Evolutionary conservation across 1,140 invertebrate species (phyloP).

Genomic region (Lepidostoma basale): DNA sequence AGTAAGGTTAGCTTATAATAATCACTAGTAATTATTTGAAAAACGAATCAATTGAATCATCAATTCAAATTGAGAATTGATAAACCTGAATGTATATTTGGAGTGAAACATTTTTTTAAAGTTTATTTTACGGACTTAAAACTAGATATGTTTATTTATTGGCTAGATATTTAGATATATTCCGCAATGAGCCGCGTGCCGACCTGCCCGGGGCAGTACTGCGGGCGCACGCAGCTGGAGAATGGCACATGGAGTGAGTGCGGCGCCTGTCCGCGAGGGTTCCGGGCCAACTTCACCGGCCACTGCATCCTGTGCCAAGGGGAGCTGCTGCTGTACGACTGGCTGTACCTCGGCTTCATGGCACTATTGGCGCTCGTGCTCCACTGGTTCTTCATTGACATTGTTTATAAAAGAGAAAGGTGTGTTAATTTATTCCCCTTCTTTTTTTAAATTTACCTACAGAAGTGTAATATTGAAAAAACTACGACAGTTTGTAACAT

Average conservation of each 20-base stretch:
- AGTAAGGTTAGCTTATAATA: no score
- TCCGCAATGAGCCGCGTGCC: constrained; percentile 44
- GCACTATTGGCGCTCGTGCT: constrained; percentile 81
- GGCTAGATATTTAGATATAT: not conserved
- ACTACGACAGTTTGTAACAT: no score
- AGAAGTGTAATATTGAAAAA: no score
- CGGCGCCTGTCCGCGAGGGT: constrained; percentile 87
- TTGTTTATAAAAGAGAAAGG: constrained; percentile 76
- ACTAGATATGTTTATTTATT: no score
- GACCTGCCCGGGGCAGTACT: constrained; percentile 85
- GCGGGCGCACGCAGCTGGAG: constrained; percentile 70
- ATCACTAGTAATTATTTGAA: no score
- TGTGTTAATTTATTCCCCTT: constrained; percentile 46
- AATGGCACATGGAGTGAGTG: constrained; percentile 79
- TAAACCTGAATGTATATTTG: no score
- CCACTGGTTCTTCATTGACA: constrained; percentile 92
- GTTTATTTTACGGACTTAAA: no score
- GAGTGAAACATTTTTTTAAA: no score
- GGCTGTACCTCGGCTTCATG: constrained; percentile 94
- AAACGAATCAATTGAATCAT: no score
- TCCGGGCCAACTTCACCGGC: constrained; percentile 65
- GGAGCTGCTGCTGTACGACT: constrained; percentile 85
- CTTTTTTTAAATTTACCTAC: no score
- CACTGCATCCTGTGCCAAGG: constrained; percentile 79
- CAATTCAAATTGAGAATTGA: no score